phyloP scores from a whole-genome alignment of 2,888 invertebrate species.

The Oligia strigilis region DNA sequence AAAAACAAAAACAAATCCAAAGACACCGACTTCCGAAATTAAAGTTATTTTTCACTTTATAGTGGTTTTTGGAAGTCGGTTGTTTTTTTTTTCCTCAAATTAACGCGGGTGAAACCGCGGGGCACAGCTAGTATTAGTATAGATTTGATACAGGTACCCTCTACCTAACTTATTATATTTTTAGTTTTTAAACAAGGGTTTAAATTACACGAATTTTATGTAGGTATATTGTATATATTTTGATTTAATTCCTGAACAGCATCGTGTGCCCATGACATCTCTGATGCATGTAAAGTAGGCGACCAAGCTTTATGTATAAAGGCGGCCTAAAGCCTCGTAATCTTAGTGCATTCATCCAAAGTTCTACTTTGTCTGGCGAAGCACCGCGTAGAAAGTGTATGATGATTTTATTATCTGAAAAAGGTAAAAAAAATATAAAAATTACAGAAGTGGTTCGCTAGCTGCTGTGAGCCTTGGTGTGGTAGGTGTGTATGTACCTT shows the following conservation, averaged over 20 bases:
- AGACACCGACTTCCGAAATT: too few species aligned
- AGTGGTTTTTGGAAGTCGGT: too few species aligned
- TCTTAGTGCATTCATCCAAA: background rate
- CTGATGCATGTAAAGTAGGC: background rate
- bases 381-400: conserved; percentile 85
- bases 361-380: conserved; percentile 82
- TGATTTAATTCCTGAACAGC: background rate
- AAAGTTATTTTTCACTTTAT: too few species aligned
- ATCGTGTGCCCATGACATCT: background rate
- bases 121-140: too few species aligned
- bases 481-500: conserved; percentile 73
- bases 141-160: too few species aligned
- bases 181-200: background rate
- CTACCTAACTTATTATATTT: background rate
- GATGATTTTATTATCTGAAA: conserved; percentile 86
- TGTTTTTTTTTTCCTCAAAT: too few species aligned
- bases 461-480: background rate
- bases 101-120: too few species aligned
- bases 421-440: conserved; percentile 8
- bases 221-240: too few species aligned
- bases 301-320: background rate
- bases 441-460: background rate
- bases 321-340: background rate
- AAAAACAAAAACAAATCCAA: too few species aligned
- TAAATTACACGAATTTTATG: background rate